Evolutionary conservation across 92 coral and sea anemone genomes (phyloP).

Genomic region (Parazoanthus swiftii): DNA sequence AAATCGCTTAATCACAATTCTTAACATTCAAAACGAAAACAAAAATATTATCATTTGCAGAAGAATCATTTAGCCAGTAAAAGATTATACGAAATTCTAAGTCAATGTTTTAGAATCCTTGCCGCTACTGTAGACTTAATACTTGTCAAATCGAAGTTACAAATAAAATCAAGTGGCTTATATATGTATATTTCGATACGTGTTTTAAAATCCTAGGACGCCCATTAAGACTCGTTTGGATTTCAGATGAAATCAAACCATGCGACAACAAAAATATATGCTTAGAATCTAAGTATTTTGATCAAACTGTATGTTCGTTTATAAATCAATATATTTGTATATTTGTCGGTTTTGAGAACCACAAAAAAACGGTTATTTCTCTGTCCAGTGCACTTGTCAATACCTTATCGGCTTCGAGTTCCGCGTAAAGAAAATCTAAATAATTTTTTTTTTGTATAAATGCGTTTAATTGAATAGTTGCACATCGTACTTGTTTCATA

Average conservation of each 20-base stretch:
- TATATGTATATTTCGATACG: neutral
- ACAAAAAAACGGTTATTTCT: neutral
- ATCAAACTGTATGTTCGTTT: neutral
- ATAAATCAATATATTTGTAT: neutral
- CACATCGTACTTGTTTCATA: neutral
- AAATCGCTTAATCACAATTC: slow-evolving; percentile 37
- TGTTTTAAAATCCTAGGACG: neutral
- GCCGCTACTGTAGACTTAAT: neutral
- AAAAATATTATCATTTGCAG: slow-evolving; percentile 31
- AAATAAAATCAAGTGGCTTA: slow-evolving; percentile 1
- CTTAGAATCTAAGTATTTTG: neutral
- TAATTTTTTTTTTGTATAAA: neutral
- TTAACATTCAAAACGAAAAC: slow-evolving; percentile 21
- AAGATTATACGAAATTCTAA: neutral
- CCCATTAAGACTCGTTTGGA: neutral
- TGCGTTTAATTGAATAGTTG: slow-evolving; percentile 6
- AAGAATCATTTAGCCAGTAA: neutral
- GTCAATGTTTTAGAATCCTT: neutral
- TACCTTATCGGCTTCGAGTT: neutral
- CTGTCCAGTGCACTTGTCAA: neutral
- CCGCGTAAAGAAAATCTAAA: neutral
- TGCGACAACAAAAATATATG: neutral
- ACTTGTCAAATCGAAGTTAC: neutral
- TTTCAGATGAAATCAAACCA: neutral
- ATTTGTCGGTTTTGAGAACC: neutral